These are phyloP conservation scores for Pristionchus maxplancki DNA, from an alignment of 2,888 invertebrate species.

Conservation along the genomic window DNA sequence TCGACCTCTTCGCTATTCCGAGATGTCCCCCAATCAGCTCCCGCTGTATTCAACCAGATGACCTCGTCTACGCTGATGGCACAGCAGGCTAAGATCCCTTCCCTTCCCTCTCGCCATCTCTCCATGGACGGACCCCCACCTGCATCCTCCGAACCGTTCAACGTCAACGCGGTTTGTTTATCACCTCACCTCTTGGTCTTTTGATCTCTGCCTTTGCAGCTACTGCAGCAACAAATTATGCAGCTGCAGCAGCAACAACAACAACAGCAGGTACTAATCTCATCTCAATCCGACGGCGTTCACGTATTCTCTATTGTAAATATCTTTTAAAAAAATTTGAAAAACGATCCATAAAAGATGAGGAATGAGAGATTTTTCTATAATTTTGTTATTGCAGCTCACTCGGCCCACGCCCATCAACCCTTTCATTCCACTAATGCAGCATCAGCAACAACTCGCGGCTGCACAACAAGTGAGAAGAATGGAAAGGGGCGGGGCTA, in stretches of 20 bases:
- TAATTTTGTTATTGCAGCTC: neutral
- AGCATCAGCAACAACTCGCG: slow-evolving; percentile 40
- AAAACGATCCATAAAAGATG: no score
- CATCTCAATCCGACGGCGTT: no score
- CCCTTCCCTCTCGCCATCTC: slow-evolving; percentile 28
- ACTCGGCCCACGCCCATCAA: slow-evolving; percentile 8
- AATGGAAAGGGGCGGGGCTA: neutral
- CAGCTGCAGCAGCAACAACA: slow-evolving; percentile 48
- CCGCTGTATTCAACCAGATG: slow-evolving; percentile 7
- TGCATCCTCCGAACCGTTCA: slow-evolving; percentile 12
- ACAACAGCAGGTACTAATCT: neutral
- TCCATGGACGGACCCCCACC: slow-evolving; percentile 1
- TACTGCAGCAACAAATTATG: slow-evolving; percentile 43
- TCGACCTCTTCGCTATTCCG: slow-evolving; percentile 45
- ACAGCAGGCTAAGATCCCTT: neutral
- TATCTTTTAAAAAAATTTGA: no score
- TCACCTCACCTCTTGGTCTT: neutral
- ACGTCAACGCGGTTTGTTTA: slow-evolving; percentile 14
- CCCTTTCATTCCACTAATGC: slow-evolving; percentile 46
- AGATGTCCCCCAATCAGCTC: slow-evolving; percentile 47
- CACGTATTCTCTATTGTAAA: no score
- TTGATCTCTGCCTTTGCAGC: slow-evolving; percentile 24
- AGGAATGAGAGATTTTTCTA: no score
- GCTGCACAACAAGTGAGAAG: slow-evolving; percentile 43
- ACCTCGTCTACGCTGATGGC: neutral